Conservation (phyloP, 1,140 invertebrate species). For the Aplysia californica region DNA sequence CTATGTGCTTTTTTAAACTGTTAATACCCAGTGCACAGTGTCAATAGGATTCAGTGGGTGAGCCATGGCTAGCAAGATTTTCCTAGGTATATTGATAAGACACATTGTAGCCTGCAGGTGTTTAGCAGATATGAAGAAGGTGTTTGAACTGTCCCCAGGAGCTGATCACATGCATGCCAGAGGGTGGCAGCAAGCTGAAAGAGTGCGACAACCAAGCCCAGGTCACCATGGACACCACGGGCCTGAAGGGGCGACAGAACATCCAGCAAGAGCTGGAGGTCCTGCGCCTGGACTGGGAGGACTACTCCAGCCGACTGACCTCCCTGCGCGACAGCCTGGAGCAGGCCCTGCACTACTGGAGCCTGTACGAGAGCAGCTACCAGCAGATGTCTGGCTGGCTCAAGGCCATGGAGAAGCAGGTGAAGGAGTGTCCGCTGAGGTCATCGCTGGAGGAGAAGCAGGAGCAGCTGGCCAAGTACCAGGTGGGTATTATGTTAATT, state of each 20-base stretch:
- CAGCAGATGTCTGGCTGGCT: constrained; percentile 86
- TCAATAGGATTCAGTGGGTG: too few relatives aligned
- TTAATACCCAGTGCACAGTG: too few relatives aligned
- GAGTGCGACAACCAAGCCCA: constrained; percentile 76
- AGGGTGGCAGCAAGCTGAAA: constrained; percentile 87
- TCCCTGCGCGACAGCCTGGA: constrained; percentile 85
- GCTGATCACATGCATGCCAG: constrained; percentile 87
- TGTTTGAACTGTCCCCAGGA: constrained; percentile 70
- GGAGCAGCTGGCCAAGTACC: constrained; percentile 89
- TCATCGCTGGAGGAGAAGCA: constrained; percentile 90
- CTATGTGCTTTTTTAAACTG: too few relatives aligned
- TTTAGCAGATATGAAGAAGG: too few relatives aligned
- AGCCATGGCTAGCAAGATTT: too few relatives aligned
- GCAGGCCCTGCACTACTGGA: constrained; percentile 89
- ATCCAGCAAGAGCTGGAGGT: constrained; percentile 88
- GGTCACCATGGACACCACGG: constrained; percentile 80
- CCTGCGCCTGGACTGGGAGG: constrained; percentile 91
- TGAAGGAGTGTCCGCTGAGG: constrained; percentile 88
- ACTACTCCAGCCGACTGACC: constrained; percentile 85
- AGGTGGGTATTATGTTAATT: too few relatives aligned
- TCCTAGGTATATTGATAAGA: too few relatives aligned
- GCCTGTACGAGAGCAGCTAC: constrained; percentile 87
- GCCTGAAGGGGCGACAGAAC: constrained; percentile 83
- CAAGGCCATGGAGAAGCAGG: constrained; percentile 83
- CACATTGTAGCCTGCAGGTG: too few relatives aligned